phyloP scores from a whole-genome alignment of 2,797 vertebrate species.

The Gallinago nigripennis region DNA sequence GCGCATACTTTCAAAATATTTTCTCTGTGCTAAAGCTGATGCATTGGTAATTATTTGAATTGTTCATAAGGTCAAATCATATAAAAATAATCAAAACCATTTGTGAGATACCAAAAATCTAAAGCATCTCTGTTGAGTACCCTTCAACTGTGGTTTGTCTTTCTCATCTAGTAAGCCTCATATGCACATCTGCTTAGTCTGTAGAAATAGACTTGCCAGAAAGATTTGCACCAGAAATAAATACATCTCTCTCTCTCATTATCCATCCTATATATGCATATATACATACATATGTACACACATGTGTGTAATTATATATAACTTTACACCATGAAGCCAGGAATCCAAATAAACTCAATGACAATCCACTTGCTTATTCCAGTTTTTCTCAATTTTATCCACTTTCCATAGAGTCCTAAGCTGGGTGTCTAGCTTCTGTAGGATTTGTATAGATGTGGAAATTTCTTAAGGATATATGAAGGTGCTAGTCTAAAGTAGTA shows the following conservation, averaged over 20 bases:
- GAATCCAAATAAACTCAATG: not conserved
- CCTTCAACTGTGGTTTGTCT: slow-evolving; percentile 15
- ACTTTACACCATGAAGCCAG: not conserved
- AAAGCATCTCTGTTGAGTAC: slow-evolving; percentile 9
- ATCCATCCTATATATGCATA: not conserved
- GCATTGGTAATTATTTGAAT: not conserved
- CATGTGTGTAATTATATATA: not conserved
- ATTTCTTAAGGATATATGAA: not conserved
- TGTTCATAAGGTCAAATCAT: not conserved
- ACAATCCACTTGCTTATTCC: not conserved
- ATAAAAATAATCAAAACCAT: not conserved
- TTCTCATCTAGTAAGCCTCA: not conserved
- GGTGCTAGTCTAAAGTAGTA: not conserved
- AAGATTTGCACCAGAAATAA: slow-evolving; percentile 7
- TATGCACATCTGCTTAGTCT: not conserved
- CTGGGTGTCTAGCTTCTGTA: not conserved
- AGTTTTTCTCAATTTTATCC: not conserved
- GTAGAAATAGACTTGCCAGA: slow-evolving; percentile 8
- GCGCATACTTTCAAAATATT: not conserved
- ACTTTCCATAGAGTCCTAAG: not conserved
- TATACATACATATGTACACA: not conserved
- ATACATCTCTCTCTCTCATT: not conserved
- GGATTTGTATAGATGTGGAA: not conserved
- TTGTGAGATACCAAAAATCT: not conserved
- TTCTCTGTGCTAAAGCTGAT: not conserved